Evolutionary conservation across 2,888 invertebrate species (phyloP).

Genomic region (Epistrophe grossulariae): DNA sequence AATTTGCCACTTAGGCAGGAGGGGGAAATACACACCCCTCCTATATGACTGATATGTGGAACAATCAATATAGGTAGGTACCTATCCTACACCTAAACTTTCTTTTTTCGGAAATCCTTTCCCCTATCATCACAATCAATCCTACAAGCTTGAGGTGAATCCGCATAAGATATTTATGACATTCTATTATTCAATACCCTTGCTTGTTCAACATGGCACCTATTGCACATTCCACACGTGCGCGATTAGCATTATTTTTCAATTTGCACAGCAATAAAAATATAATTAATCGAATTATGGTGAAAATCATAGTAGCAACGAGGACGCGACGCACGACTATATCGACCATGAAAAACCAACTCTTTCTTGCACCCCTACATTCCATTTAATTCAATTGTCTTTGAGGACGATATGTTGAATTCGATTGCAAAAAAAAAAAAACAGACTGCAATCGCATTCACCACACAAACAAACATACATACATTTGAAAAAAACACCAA

Average conservation of each 20-base stretch:
- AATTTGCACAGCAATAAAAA: constrained; percentile 67
- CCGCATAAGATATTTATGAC: neutral
- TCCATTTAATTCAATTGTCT: neutral
- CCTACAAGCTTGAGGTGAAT: too few relatives aligned
- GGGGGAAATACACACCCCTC: too few relatives aligned
- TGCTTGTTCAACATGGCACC: constrained; percentile 53
- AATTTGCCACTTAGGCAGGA: too few relatives aligned
- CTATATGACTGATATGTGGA: too few relatives aligned
- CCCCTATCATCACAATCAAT: too few relatives aligned
- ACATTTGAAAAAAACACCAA: constrained; percentile 41
- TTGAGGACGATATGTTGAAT: constrained; percentile 13
- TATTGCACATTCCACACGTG: constrained; percentile 40
- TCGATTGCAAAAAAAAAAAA: constrained; percentile 35
- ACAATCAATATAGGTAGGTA: too few relatives aligned
- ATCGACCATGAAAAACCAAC: constrained; percentile 57
- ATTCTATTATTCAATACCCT: constrained; percentile 57
- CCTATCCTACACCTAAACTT: too few relatives aligned
- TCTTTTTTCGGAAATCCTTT: too few relatives aligned
- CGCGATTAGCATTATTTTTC: constrained; percentile 65
- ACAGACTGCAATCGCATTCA: constrained; percentile 49
- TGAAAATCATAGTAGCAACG: constrained; percentile 40
- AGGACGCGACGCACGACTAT: neutral
- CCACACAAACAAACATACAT: constrained; percentile 17
- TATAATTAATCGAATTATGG: constrained; percentile 67
- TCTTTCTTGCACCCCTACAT: neutral